Conservation (phyloP, 2,113 vertebrate genomes). For the Onychorhynchus coronatus region DNA sequence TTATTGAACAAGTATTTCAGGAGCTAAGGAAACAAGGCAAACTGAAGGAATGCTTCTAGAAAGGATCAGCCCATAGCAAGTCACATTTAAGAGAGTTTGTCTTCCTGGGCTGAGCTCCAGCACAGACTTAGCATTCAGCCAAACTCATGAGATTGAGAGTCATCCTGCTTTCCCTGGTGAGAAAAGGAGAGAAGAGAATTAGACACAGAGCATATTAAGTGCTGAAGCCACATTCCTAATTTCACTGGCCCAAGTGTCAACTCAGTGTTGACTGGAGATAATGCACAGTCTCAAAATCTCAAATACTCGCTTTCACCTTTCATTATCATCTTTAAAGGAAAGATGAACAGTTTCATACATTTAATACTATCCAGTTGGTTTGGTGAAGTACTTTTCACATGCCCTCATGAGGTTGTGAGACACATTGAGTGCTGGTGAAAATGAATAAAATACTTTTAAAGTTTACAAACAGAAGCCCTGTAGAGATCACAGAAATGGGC, state of each 20-base stretch:
- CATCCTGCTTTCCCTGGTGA: background rate
- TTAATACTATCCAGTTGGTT: background rate
- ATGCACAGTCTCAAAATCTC: background rate
- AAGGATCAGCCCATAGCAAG: background rate
- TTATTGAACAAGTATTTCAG: slow-evolving; percentile 44
- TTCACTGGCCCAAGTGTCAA: background rate
- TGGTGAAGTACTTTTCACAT: background rate
- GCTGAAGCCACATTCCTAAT: background rate
- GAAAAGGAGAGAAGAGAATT: background rate
- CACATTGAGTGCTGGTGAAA: background rate
- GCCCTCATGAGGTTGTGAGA: background rate
- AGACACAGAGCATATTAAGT: background rate
- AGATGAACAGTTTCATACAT: background rate
- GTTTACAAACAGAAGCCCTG: background rate
- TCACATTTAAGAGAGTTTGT: background rate
- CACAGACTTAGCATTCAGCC: background rate
- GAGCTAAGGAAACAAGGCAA: background rate
- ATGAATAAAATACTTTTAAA: background rate
- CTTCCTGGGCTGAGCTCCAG: background rate
- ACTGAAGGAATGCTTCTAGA: background rate
- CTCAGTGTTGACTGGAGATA: background rate
- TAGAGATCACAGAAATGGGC: background rate
- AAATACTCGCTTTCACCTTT: background rate
- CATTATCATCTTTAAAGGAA: background rate
- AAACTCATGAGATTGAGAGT: background rate